These are phyloP conservation scores for Hyles vespertilio DNA, from an alignment of 1,140 invertebrate species.

Conservation along the genomic window DNA sequence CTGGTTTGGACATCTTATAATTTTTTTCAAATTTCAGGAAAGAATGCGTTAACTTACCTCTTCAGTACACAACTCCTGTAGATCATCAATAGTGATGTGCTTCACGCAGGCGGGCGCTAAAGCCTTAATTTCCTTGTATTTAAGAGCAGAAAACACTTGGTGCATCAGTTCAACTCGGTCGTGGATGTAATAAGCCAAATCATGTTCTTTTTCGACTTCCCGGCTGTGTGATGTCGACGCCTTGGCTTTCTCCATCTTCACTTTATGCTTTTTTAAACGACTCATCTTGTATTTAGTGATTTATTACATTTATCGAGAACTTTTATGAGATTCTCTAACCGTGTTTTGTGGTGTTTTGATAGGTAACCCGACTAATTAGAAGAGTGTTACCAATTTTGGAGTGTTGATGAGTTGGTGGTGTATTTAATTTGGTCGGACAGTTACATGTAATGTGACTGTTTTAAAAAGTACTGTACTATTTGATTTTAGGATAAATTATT, in stretches of 20 bases:
- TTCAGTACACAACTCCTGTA: constrained; percentile 79
- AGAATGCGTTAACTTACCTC: constrained; percentile 53
- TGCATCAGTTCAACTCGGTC: constrained; percentile 80
- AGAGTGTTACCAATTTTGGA: not conserved
- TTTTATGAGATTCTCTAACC: not conserved
- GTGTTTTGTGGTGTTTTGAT: too few species aligned
- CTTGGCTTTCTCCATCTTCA: constrained; percentile 47
- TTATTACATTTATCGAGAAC: not conserved
- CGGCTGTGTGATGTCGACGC: constrained; percentile 31
- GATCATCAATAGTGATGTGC: constrained; percentile 75
- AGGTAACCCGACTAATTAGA: too few species aligned
- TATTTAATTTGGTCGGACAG: not conserved
- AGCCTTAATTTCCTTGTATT: constrained; percentile 77
- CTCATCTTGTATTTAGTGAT: constrained; percentile 35
- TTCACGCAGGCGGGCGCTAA: constrained; percentile 78
- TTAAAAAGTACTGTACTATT: not conserved
- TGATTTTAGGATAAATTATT: not conserved
- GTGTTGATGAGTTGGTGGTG: not conserved
- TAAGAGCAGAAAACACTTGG: constrained; percentile 79
- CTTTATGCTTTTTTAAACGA: constrained; percentile 37
- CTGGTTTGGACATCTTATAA: too few species aligned
- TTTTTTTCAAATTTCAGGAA: too few species aligned
- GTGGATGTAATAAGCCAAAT: constrained; percentile 78
- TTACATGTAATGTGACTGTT: not conserved
- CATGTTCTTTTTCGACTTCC: constrained; percentile 43